Evolutionary conservation across 2,797 vertebrate species (phyloP).

Genomic region (Decapterus maruadsi): DNA sequence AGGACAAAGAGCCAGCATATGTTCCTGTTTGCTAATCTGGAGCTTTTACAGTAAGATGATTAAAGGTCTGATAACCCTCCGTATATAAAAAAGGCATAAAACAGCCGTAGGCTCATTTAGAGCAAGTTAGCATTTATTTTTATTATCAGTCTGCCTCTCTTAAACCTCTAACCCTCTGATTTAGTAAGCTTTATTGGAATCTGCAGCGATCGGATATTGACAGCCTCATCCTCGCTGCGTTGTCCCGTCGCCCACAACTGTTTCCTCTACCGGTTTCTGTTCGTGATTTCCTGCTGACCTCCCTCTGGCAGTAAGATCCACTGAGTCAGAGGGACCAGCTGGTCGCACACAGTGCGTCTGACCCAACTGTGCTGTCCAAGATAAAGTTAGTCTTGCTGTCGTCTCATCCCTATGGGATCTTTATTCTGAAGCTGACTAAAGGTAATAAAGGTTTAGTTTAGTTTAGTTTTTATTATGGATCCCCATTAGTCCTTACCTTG

Average conservation of each 20-base stretch:
- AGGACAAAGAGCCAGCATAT: conserved; percentile 72
- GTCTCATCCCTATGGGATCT: conserved; percentile 26
- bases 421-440: conserved; percentile 36
- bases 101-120: conserved; percentile 31
- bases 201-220: neutral
- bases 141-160: conserved; percentile 1
- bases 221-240: neutral
- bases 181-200: neutral
- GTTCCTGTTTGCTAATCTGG: conserved; percentile 72
- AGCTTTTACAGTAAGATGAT: conserved; percentile 79
- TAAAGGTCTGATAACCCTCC: conserved; percentile 67
- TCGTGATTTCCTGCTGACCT: conserved; percentile 10
- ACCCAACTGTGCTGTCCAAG: conserved; percentile 38
- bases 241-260: neutral
- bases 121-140: conserved; percentile 28
- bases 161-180: neutral
- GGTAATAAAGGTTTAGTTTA: neutral
- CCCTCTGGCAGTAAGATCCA: conserved; percentile 28
- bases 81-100: conserved; percentile 49
- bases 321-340: conserved; percentile 66
- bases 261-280: neutral
- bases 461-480: too few relatives aligned
- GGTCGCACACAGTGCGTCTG: conserved; percentile 62
- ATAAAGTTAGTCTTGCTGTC: conserved; percentile 35
- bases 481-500: too few relatives aligned